phyloP scores from a whole-genome alignment of 35 echinoderm and acorn worm species.

The Stichopus chloronotus region DNA sequence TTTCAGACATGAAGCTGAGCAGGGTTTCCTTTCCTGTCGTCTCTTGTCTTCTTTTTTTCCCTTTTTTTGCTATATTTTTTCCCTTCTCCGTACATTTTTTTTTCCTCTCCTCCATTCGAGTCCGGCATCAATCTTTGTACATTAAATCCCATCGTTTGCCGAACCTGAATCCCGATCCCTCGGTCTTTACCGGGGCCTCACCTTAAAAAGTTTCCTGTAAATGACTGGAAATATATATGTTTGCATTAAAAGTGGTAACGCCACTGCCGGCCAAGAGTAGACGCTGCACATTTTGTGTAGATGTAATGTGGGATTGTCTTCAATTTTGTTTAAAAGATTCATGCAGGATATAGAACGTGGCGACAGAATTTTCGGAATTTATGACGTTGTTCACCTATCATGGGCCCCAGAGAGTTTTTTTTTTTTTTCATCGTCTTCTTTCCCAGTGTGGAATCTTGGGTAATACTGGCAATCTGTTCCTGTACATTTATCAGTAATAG shows the following conservation, averaged over 20 bases:
- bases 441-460: constrained; percentile 24
- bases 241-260: constrained; percentile 55
- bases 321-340: constrained; percentile 58
- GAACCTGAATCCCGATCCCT: constrained; percentile 39
- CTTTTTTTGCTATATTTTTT: too few species aligned
- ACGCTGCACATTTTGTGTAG: constrained; percentile 27
- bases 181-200: constrained; percentile 43
- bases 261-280: constrained; percentile 26
- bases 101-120: too few species aligned
- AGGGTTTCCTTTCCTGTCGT: background rate
- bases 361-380: constrained; percentile 52
- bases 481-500: constrained; percentile 53
- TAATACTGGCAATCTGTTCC: constrained; percentile 43
- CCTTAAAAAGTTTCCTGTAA: constrained; percentile 54
- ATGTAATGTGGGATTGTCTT: constrained; percentile 48
- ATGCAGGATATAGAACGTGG: constrained; percentile 49
- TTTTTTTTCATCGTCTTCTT: background rate
- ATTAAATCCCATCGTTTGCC: constrained; percentile 50
- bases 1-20: constrained; percentile 19
- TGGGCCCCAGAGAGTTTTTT: constrained; percentile 36
- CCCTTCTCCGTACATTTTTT: too few species aligned
- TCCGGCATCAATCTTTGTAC: constrained; percentile 47
- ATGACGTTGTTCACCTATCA: constrained; percentile 47
- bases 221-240: constrained; percentile 54
- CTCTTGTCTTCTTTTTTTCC: background rate